Base-by-base conservation (phyloP, 2,797 vertebrate genomes). In the Periophthalmus magnuspinnatus region DNA sequence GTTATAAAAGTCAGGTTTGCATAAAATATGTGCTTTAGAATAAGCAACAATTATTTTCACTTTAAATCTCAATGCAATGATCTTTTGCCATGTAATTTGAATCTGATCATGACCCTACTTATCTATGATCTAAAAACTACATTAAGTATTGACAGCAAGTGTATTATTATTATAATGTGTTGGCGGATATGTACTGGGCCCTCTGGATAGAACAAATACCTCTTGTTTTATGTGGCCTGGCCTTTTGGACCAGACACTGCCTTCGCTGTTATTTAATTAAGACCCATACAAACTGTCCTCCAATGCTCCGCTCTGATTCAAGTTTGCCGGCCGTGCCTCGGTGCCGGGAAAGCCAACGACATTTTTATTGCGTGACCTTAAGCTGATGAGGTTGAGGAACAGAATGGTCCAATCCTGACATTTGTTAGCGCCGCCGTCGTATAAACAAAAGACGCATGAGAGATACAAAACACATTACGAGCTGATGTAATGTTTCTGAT, bases 141-240 rank as follows among this genome's bases (percentile, higher is more conserved):
- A n/a, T 52, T 17, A 19, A 19, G 28, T 41, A 54, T 22, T 10
- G 10, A 21, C 52, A 55, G 52, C 52, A 54, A 11, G 21, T 55
- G 21, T 22, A 10, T 10, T 22, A 55, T 55, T 55, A 22, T 55
- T 21, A 54, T 22, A 24, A 62, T 69, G 67, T 69, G 71, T 83
- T 80, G 36, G 41, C 70, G 17, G 78, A 81, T 72, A 77, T 68
- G 71, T 78, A 74, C 70, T 81, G 64, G 67, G 67, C 65, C 33
- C 64, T 47, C 76, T 76, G 45, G 81, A 74, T 68, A 81, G 62
- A 82, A 87, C 77, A 86, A 88, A 87, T 88, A 77, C 78, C 81
- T 84, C 72, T 69, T 0, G 6, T 75, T 72, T 81, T 70, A 56
- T 65, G 65, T 68, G 41, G 69, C 62, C 64, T 81, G 79, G 70